Evolutionary conservation across 2,888 invertebrate genomes (phyloP), one percentile per base, ranked within the genome.

Genomic region (Phaedon cochleariae): DNA sequence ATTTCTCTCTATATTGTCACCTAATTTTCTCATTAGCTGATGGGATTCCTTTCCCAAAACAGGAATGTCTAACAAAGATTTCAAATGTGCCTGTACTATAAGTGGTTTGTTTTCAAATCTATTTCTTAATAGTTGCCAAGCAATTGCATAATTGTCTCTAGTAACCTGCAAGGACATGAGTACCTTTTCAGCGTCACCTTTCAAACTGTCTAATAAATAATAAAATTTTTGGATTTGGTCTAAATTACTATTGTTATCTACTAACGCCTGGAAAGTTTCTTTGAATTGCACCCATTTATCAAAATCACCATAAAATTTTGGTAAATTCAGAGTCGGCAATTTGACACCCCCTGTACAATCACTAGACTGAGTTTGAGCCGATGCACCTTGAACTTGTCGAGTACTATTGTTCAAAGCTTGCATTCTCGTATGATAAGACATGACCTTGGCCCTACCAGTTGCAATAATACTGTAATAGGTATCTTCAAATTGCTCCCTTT

Each of bases 61-160:
- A 6, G 64, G 68, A 12, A 55, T 21, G 49, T 69, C 68, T 34
- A 71, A 53, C 7, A 73, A 53, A 1, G 66, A 55, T 5, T 65
- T 62, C 15, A 71, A 37, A 34, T 73, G 68, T 21, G 53, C 65
- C 37, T 71, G 65, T 12, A 72, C 67, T 21, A 68, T 70, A 2
- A 65, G n/a, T 0, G 62, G 54, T 59, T 70, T 67, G 20, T 73
- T 68, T 55, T 69, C 68, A 53, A 60, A 73, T 1, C 70, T 57
- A 22, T 64, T 55, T 54, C 58, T 59, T 31, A 70, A 62, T 31
- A 72, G 7, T 7, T 7, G 4, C 63, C 62, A 68, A 12, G 72
- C 73, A 45, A 57, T 46, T 15, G 22, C 18, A 59, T 72, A 72
- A 63, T 73, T 73, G 10, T 62, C 69, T 1, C 15, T 57, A 10